These are phyloP conservation scores for Sylvia borin DNA, from an alignment of 2,797 vertebrate genomes.

Conservation along the genomic window DNA sequence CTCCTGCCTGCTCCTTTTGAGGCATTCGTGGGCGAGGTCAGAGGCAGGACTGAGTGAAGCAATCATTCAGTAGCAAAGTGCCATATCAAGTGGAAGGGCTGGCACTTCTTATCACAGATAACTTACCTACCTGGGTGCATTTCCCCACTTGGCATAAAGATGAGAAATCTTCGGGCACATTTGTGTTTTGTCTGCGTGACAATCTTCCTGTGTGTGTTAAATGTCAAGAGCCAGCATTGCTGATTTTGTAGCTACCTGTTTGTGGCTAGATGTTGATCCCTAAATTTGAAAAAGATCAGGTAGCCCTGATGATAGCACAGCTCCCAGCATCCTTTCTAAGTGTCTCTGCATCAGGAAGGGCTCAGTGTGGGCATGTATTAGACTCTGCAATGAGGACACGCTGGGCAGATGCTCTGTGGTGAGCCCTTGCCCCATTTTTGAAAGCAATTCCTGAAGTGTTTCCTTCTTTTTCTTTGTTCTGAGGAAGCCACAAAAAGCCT, in stretches of 20 bases:
- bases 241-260: neutral
- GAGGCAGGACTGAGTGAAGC: neutral
- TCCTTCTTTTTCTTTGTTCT: neutral
- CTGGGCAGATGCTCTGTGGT: neutral
- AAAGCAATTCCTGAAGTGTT: neutral
- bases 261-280: neutral
- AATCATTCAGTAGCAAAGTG: neutral
- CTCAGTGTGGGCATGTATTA: neutral
- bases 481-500: neutral
- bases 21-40: accelerated
- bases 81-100: accelerated
- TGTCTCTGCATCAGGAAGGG: neutral
- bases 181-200: neutral
- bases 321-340: neutral
- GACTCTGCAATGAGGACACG: neutral
- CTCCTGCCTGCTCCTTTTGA: neutral
- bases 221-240: accelerated
- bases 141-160: neutral
- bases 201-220: accelerated
- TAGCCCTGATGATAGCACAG: neutral
- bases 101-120: neutral
- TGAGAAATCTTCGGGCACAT: accelerated
- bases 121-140: accelerated
- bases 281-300: neutral
- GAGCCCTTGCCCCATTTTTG: neutral